phyloP scores from a whole-genome alignment of 2,797 vertebrate species.

The Protonibea diacanthus region DNA sequence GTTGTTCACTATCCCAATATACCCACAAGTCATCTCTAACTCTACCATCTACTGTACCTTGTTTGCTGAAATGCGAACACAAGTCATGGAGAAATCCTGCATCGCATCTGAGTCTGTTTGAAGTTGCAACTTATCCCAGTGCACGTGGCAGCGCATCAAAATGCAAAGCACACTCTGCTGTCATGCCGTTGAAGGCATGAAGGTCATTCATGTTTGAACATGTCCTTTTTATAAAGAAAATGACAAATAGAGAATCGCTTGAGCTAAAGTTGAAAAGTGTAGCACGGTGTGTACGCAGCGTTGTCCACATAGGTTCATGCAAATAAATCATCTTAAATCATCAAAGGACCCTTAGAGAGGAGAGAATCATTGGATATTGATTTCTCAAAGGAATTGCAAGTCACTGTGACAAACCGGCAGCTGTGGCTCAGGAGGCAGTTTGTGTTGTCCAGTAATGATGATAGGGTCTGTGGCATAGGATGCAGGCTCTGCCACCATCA shows the following conservation, averaged over 20 bases:
- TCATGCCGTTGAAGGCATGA: constrained; percentile 17
- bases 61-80: constrained; percentile 33
- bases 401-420: not conserved
- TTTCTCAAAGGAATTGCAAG: not conserved
- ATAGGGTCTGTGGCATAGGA: too few species aligned
- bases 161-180: constrained; percentile 28
- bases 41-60: constrained; percentile 5
- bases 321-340: not conserved
- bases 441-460: too few species aligned
- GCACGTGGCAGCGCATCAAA: constrained; percentile 24
- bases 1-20: not conserved
- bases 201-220: constrained; percentile 41
- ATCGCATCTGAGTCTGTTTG: constrained; percentile 8
- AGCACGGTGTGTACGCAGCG: not conserved
- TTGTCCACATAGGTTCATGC: not conserved
- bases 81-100: not conserved
- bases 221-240: not conserved
- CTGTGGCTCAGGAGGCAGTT: too few species aligned
- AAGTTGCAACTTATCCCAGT: not conserved
- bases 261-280: not conserved
- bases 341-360: not conserved
- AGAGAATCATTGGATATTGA: not conserved
- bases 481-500: too few species aligned
- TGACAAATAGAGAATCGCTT: constrained; percentile 1
- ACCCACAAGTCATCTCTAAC: not conserved